These are phyloP conservation scores for Chaitophorus viminalis DNA, from an alignment of 2,888 invertebrate species.

Conservation along the genomic window DNA sequence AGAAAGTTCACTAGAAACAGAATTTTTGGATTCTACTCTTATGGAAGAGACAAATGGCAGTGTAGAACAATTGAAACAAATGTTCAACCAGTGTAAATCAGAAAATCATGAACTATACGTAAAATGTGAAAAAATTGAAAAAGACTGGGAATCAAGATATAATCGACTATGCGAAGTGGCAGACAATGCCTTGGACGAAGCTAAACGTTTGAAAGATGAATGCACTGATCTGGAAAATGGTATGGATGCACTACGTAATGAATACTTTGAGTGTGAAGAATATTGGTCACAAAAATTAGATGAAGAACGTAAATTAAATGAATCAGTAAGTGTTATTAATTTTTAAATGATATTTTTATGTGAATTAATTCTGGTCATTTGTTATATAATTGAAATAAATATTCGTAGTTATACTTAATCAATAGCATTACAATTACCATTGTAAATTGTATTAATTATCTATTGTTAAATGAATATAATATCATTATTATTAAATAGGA, in stretches of 20 bases:
- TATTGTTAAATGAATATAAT: no score
- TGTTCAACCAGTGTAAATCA: conserved; percentile 44
- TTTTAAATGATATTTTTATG: neutral
- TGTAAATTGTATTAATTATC: no score
- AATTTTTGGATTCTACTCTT: conserved; percentile 29
- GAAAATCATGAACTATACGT: conserved; percentile 22
- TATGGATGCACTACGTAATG: conserved; percentile 78
- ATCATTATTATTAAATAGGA: conserved; percentile 69
- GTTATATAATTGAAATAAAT: no score
- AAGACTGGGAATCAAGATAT: conserved; percentile 43
- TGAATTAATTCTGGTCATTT: neutral
- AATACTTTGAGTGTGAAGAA: conserved; percentile 87
- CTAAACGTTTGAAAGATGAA: conserved; percentile 63
- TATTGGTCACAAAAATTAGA: conserved; percentile 85
- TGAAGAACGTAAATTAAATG: conserved; percentile 80
- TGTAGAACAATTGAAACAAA: conserved; percentile 46
- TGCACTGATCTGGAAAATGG: conserved; percentile 78
- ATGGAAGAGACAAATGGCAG: conserved; percentile 18
- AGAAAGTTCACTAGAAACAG: conserved; percentile 17
- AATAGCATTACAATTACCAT: no score
- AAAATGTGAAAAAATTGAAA: conserved; percentile 25
- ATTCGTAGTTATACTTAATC: no score
- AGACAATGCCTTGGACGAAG: conserved; percentile 57
- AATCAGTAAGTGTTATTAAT: conserved; percentile 66
- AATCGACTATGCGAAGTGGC: conserved; percentile 36